phyloP scores from a whole-genome alignment of 1,140 invertebrate species.

The Drosophila elegans region DNA sequence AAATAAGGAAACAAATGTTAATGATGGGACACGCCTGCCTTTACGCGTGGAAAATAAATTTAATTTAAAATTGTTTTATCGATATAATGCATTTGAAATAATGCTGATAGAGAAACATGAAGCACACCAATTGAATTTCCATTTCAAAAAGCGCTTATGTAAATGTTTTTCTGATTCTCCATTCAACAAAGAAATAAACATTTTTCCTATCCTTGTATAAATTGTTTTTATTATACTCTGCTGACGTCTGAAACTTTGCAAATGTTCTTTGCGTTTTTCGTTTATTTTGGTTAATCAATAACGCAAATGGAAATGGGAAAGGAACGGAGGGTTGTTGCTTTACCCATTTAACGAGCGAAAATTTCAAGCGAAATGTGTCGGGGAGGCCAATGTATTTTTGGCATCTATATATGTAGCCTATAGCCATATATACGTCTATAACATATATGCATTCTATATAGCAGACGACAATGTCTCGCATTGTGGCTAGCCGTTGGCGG shows the following conservation, averaged over 20 bases:
- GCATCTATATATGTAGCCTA: slow-evolving; percentile 32
- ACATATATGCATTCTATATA: slow-evolving; percentile 27
- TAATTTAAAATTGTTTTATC: slow-evolving; percentile 23
- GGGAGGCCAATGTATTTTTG: slow-evolving; percentile 73
- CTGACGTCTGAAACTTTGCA: slow-evolving; percentile 66
- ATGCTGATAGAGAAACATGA: neutral
- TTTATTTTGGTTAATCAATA: slow-evolving; percentile 61
- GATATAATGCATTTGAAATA: slow-evolving; percentile 30
- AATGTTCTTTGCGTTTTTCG: slow-evolving; percentile 25
- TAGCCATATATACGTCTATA: slow-evolving; percentile 20
- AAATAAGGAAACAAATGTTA: slow-evolving; percentile 49
- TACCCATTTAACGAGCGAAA: slow-evolving; percentile 36
- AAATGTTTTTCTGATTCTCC: neutral
- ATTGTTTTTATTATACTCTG: slow-evolving; percentile 27
- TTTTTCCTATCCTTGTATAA: slow-evolving; percentile 28
- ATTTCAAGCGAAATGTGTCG: slow-evolving; percentile 53
- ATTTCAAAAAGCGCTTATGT: slow-evolving; percentile 6
- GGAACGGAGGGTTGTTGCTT: neutral
- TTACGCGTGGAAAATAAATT: slow-evolving; percentile 39
- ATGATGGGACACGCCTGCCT: slow-evolving; percentile 34
- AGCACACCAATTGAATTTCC: slow-evolving; percentile 26
- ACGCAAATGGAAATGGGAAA: slow-evolving; percentile 26
- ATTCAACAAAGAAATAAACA: slow-evolving; percentile 17
- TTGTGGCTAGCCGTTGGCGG: slow-evolving; percentile 76
- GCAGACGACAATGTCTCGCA: slow-evolving; percentile 74